A percentile compares a stretch with the other conserved stretches of the same genome.
Evolutionary conservation across 2,888 invertebrate species (phyloP).

Genomic region (Amphiduros pacificus): DNA sequence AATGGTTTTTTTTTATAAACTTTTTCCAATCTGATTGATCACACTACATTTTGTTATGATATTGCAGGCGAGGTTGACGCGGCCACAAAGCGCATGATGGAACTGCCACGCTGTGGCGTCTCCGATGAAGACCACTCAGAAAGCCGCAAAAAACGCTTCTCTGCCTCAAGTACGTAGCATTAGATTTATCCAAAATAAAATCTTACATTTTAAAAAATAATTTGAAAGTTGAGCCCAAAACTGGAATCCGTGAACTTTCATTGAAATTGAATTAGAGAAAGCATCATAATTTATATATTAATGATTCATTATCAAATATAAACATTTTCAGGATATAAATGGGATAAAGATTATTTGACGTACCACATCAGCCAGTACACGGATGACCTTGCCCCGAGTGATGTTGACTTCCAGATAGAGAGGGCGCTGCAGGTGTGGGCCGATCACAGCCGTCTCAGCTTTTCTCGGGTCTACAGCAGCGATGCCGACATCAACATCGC

Average conservation of each 20-base stretch:
- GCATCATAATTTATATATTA: neutral
- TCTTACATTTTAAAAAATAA: no score
- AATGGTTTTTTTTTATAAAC: no score
- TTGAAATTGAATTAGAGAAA: neutral
- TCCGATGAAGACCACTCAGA: neutral
- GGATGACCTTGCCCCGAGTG: neutral
- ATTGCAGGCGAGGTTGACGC: neutral
- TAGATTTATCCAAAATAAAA: no score
- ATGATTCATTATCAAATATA: no score
- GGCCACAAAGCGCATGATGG: neutral
- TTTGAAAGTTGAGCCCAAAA: no score
- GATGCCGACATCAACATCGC: neutral
- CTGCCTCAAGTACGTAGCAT: no score
- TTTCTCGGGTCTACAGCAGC: neutral
- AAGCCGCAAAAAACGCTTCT: neutral
- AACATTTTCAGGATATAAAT: slow-evolving; percentile 3
- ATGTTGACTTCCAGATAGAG: no score
- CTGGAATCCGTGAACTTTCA: neutral
- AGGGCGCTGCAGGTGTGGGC: slow-evolving; percentile 1
- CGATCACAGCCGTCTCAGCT: neutral
- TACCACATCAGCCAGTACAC: slow-evolving; percentile 6
- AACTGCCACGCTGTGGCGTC: slow-evolving; percentile 6
- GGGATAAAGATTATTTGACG: neutral
- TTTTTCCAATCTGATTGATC: no score
- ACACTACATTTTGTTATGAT: no score